phyloP scores from a whole-genome alignment of 2,797 vertebrate genomes.

The Sebastes matsubarae region DNA sequence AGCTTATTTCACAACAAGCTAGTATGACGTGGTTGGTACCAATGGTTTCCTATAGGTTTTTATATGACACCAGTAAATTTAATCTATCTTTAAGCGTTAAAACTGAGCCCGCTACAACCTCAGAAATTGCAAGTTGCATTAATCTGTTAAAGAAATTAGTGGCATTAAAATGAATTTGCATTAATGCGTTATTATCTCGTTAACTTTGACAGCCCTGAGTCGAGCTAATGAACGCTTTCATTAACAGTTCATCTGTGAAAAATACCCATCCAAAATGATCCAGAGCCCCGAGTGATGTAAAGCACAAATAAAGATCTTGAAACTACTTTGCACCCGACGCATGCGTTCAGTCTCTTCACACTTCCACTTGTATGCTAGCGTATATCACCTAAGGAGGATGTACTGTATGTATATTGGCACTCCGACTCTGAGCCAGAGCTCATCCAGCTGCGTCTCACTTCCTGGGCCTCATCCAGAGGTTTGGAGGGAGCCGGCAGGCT shows the following conservation, averaged over 20 bases:
- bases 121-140: too few species aligned
- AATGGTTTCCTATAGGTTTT: too few species aligned
- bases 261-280: not conserved
- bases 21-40: too few species aligned
- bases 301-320: not conserved
- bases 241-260: not conserved
- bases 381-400: conserved; percentile 22
- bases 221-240: conserved; percentile 16
- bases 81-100: too few species aligned
- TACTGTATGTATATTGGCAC: conserved; percentile 10
- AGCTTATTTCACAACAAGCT: too few species aligned
- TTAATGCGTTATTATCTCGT: too few species aligned
- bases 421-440: conserved; percentile 36
- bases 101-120: too few species aligned
- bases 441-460: conserved; percentile 58
- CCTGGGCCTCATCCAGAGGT: conserved; percentile 53
- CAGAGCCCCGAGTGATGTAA: not conserved
- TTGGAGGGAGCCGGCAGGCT: conserved; percentile 36
- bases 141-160: too few species aligned
- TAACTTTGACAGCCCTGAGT: too few species aligned
- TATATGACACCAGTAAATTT: too few species aligned
- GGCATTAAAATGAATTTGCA: too few species aligned
- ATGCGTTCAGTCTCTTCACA: not conserved
- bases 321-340: not conserved
- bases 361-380: not conserved